Base-by-base conservation (phyloP, 2,888 invertebrate species). In the Onchidella celtica region DNA sequence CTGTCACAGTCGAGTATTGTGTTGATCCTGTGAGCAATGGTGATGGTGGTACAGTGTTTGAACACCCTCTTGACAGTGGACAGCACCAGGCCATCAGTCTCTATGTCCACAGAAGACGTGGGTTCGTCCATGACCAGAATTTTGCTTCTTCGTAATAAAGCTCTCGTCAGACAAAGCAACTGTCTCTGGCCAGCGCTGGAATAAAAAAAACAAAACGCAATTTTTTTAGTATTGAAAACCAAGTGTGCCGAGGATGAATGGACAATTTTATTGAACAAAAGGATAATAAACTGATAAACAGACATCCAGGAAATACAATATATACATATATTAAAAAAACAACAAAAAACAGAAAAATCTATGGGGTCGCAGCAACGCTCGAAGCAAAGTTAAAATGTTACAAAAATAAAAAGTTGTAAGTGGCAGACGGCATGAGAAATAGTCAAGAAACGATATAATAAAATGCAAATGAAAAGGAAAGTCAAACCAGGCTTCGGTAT, bases 1-100 rank as follows among this genome's bases (percentile, higher is more conserved):
- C 88, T 88, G 70, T 87, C 88, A 74, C 90, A 91, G 84, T 92
- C 91, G 86, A 92, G 89, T 77, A 93, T 90, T 9, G 92, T 92
- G 84, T 92, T 91, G 36, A 93, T 86, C 21, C 93, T 84, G 84
- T 93, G 93, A 9, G 93, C 93, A 63, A 93, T 93, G 57, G 92
- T 92, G 34, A 93, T 86, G 4, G 93, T 91, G 9, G 93, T 93
- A 70, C 88, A 90, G 79, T 90, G 88, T 6, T 84, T 82, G 82
- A 93, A 93, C 80, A 90, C 89, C 34, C 86, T 86, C 29, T 89
- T 83, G 36, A 93, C 92, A 11, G 92, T 93, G 59, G 84, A 78
- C 84, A 92, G 92, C 47, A 93, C 92, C 36, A 90, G 85, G 69
- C 90, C 88, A 83, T 93, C 92, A 17, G 93, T 93, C 83, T 93